Base-by-base conservation (phyloP, 2,888 invertebrate genomes). In the Acleris cristana region DNA sequence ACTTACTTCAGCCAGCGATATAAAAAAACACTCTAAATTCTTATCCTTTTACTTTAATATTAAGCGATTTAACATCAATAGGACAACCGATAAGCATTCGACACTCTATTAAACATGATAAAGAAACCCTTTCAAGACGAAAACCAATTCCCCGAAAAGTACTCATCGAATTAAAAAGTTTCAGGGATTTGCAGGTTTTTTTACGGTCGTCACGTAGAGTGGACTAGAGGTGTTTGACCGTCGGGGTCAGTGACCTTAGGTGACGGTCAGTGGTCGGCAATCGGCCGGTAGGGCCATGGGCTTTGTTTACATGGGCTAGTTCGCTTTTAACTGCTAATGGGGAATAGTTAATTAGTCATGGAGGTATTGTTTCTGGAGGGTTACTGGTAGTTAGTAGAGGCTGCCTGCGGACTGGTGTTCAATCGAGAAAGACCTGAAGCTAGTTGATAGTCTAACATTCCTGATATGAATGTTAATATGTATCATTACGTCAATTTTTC, bases 241-340 rank as follows among this genome's bases (percentile, higher is more conserved):
- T 51, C 60, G 30, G 51, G 65, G 65, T 60, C 60, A 34, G n/a
- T 30, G 65, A 61, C 65, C 65, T 21, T 60, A 54, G 40, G 19
- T 49, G 65, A 55, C 65, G 55, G 65, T 30, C 59, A 55, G 65
- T 34, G 54, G 53, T 59, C 65, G 48, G 10, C 21, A 44, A 40
- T 56, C 40, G 54, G 54, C 18, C 30, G n/a, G 21, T 44, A 52
- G 51, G 60, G 60, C 49, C 49, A 54, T 14, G 54, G 59, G 60
- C 55, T 60, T 60, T 40, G 55, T 40, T 60, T 49, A 61, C 56
- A 21, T 44, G 21, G 48, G 40, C 51, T 48, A 59, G 18, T 7
- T 45, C 16, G n/a, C 16, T 19, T 56, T 56, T 56, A 40, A 49
- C 48, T 34, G 34, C 56, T 64, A 61, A 52, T 61, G 14, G 26